Evolutionary conservation across 2,797 vertebrate species (phyloP), one percentile per base, ranked within the genome.

Genomic region (Streptopelia turtur): DNA sequence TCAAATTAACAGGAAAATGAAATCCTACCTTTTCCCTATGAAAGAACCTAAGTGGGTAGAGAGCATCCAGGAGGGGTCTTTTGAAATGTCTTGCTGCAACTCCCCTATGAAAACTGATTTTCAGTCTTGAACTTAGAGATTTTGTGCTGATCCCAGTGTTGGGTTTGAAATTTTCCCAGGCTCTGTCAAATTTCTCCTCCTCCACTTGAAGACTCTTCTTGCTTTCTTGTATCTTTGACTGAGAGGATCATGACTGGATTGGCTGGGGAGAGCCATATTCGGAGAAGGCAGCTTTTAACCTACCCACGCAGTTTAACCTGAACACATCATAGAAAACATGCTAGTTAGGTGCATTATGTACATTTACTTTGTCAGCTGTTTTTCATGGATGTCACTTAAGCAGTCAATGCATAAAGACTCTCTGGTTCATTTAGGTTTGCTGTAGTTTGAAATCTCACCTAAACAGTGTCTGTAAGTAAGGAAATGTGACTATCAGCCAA

Each of bases 341-440:
- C 52, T 84, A 16, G 59, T 84, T 84, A 70, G 90, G 68, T 61
- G 64, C 86, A 89, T 89, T 85, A 50, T 76, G 41, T 87, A 35
- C 61, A n/a, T 70, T 86, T 79, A 93, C 56, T 64, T 84, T 85
- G 91, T 91, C 91, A 92, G 74, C 78, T 93, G 52, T 82, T 94
- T 93, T 60, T 79, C 74, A 33, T 3, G 23, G 68, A 13, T 93
- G 76, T 63, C 79, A 61, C 57, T 87, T 65, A 28, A 92, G 43
- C 69, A 91, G 68, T 71, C 49, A 57, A 56, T 56, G 74, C 30
- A 35, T 37, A 65, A 83, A 63, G 43, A 23, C 5, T 50, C 83
- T 92, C 50, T 7, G 6, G 28, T 12, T 90, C 76, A 82, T 89
- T 84, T 35, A 86, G 49, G 15, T 69, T 81, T 80, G 31, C 60